Evolutionary conservation across 30 jellyfish, hydroid and myxozoan genomes (phyloP), one percentile per base, ranked within the genome.

Genomic region (Phacellophora camtschatica): DNA sequence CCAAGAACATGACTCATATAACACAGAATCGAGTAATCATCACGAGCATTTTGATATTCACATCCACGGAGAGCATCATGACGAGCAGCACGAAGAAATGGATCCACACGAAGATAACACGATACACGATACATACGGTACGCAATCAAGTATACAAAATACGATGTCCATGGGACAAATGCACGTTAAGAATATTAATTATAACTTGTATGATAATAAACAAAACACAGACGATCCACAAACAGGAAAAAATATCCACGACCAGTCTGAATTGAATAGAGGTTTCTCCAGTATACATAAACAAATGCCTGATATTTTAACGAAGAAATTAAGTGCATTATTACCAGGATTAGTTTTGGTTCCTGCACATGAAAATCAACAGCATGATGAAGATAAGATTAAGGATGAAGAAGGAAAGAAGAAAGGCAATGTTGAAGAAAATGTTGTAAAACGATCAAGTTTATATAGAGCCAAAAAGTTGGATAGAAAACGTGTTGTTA

Each of bases 291-390:
- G 28, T 28, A 29, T 27, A 2, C 23, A 24, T 0, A 32, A 28
- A 2, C 20, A 67, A 0, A 8, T 23, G 0, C 55, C 51, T 53
- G 66, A 51, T 37, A 13, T 64, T 3, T 20, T 66, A 46, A 4
- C 49, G 30, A 80, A 80, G 32, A 80, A 80, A 15, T 24, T 80
- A 63, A 80, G 91, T 55, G n/a, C 83, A 15, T 28, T 80, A n/a
- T 53, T 80, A 28, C 91, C 91, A 46, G 91, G 91, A 41, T 80
- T 80, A 29, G 91, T 80, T 2, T 59, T 80, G 19, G 84, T 80
- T 3, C 91, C 91, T 0, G 84, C 84, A 12, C 91, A 65, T 34
- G 84, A 80, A 7, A 65, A 66, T 12, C 36, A 16, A 5, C 34
- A 6, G 3, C 33, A 36, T n/a, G 78, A 81, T 16, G 77, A 62